These are phyloP conservation scores for Agriopis marginaria DNA, from an alignment of 2,888 invertebrate genomes.

Conservation along the genomic window DNA sequence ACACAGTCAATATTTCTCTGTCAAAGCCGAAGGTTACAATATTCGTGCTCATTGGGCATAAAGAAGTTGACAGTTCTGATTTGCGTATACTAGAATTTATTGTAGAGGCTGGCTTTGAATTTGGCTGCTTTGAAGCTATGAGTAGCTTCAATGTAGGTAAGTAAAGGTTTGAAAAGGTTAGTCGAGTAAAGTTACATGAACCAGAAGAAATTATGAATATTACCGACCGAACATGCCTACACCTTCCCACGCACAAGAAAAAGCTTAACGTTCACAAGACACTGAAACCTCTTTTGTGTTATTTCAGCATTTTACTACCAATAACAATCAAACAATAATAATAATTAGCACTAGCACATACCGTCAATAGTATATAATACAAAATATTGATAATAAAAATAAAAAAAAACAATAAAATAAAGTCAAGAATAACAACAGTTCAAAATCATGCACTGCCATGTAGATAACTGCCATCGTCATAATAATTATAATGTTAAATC, in stretches of 20 bases:
- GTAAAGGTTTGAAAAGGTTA: slow-evolving; percentile 32
- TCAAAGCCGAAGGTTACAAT: slow-evolving; percentile 42
- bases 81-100: slow-evolving; percentile 41
- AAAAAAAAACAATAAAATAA: too few relatives aligned
- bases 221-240: slow-evolving; percentile 2
- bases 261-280: slow-evolving; percentile 25
- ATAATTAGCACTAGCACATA: too few relatives aligned
- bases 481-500: too few relatives aligned
- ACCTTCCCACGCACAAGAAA: slow-evolving; percentile 2
- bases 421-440: too few relatives aligned
- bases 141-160: neutral
- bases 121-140: neutral
- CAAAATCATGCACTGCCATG: too few relatives aligned
- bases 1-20: slow-evolving; percentile 44
- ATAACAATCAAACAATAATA: too few relatives aligned
- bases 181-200: slow-evolving; percentile 15
- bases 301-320: too few relatives aligned
- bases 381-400: too few relatives aligned
- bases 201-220: neutral
- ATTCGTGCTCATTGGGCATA: slow-evolving; percentile 48
- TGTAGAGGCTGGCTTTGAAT: slow-evolving; percentile 34
- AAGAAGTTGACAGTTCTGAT: slow-evolving; percentile 48
- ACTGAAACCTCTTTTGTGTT: slow-evolving; percentile 26
- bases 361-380: too few relatives aligned
- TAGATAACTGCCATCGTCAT: too few relatives aligned